phyloP scores from a whole-genome alignment of 2,113 vertebrate species.

The Dermatemys mawii region DNA sequence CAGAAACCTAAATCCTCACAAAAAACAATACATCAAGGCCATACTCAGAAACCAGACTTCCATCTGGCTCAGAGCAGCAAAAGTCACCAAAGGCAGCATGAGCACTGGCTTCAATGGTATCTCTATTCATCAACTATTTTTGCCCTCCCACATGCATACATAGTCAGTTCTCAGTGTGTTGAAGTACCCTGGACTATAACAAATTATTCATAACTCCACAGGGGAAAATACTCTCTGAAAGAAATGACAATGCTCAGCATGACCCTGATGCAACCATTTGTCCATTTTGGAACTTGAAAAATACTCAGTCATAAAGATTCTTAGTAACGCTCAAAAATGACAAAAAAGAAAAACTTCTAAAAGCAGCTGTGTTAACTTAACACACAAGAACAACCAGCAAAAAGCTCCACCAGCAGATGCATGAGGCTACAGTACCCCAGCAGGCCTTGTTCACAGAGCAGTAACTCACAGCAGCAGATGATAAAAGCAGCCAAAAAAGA shows the following conservation, averaged over 20 bases:
- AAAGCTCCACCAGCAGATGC: background rate
- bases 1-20: background rate
- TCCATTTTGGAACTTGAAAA: background rate
- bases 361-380: background rate
- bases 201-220: background rate
- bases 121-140: background rate
- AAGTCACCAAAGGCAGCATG: background rate
- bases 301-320: background rate
- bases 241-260: background rate
- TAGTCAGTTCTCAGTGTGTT: background rate
- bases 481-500: background rate
- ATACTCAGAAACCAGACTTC: background rate
- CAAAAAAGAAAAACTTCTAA: background rate
- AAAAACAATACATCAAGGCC: slow-evolving; percentile 24
- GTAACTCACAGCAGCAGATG: background rate
- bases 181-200: background rate
- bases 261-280: background rate
- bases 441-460: background rate
- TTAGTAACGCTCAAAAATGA: background rate
- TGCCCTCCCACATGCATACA: background rate
- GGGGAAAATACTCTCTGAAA: background rate
- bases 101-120: background rate
- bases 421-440: background rate
- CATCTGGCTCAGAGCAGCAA: background rate
- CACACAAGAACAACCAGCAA: background rate